These are phyloP conservation scores for Bubalus kerabau DNA, from an alignment of 2,113 vertebrate genomes.

Conservation along the genomic window DNA sequence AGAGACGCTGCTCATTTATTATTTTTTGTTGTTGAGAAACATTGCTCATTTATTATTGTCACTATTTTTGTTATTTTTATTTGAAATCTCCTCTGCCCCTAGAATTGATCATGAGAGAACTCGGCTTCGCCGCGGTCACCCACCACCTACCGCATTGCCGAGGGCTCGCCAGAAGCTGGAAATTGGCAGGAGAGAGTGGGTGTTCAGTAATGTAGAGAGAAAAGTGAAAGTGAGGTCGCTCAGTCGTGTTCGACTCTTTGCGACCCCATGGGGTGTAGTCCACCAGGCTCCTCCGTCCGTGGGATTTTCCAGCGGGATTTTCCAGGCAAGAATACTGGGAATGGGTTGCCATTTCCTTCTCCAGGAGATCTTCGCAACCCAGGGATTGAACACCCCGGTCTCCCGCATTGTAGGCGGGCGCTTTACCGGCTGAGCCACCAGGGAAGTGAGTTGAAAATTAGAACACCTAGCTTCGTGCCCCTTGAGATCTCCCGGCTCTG, in stretches of 20 bases:
- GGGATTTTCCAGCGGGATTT: too few relatives aligned
- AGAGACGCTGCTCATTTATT: background rate
- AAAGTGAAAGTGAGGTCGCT: too few relatives aligned
- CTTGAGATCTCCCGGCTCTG: accelerated
- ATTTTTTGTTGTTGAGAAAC: background rate
- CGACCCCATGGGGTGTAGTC: too few relatives aligned
- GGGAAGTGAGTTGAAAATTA: background rate
- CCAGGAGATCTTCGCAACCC: too few relatives aligned
- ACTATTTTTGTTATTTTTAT: background rate
- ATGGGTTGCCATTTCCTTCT: too few relatives aligned
- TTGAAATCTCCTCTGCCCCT: background rate
- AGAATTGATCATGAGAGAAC: background rate
- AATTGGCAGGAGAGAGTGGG: background rate
- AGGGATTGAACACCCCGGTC: too few relatives aligned
- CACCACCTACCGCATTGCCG: background rate
- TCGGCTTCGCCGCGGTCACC: background rate
- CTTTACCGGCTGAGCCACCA: too few relatives aligned
- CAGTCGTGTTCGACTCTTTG: too few relatives aligned
- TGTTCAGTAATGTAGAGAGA: too few relatives aligned
- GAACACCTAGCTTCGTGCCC: background rate
- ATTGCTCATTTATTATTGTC: background rate
- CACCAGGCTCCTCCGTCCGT: too few relatives aligned
- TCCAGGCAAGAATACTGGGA: too few relatives aligned
- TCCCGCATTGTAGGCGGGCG: too few relatives aligned
- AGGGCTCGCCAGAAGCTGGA: background rate